Evolutionary conservation across 2,888 invertebrate genomes (phyloP).

Genomic region (Hydrotaea diabolus): DNA sequence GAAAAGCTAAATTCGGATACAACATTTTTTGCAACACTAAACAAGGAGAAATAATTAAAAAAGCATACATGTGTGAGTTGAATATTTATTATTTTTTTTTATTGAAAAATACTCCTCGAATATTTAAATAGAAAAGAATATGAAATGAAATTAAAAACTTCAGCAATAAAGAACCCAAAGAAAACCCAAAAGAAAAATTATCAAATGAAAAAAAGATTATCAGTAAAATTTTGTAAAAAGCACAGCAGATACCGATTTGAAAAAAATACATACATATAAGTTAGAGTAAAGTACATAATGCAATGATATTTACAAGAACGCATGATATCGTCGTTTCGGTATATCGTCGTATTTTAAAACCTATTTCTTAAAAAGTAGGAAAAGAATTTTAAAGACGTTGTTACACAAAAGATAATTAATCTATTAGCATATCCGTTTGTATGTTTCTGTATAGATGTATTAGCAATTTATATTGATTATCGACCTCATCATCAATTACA

Average conservation of each 20-base stretch:
- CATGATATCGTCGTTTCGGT: neutral
- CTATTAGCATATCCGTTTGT: neutral
- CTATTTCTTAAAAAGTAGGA: neutral
- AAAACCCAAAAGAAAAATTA: neutral
- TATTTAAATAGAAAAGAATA: neutral
- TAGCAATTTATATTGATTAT: neutral
- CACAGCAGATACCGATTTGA: constrained; percentile 30
- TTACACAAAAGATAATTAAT: constrained; percentile 1
- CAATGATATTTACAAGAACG: constrained; percentile 3
- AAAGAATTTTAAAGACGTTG: neutral
- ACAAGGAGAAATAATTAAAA: neutral
- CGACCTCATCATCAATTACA: neutral
- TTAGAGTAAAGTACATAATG: constrained; percentile 21
- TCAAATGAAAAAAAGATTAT: neutral
- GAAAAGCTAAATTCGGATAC: no score
- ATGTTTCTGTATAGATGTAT: constrained; percentile 1
- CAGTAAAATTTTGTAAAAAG: constrained; percentile 35
- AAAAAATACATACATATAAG: constrained; percentile 1
- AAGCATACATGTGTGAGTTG: neutral
- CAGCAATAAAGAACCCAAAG: constrained; percentile 13
- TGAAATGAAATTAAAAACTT: neutral
- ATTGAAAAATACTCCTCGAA: constrained; percentile 19
- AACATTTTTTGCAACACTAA: no score
- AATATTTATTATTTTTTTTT: constrained; percentile 16
- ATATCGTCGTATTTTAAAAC: neutral